Conservation (phyloP, 2,888 invertebrate species). For the Kuschelorhynchus macadamiae region DNA sequence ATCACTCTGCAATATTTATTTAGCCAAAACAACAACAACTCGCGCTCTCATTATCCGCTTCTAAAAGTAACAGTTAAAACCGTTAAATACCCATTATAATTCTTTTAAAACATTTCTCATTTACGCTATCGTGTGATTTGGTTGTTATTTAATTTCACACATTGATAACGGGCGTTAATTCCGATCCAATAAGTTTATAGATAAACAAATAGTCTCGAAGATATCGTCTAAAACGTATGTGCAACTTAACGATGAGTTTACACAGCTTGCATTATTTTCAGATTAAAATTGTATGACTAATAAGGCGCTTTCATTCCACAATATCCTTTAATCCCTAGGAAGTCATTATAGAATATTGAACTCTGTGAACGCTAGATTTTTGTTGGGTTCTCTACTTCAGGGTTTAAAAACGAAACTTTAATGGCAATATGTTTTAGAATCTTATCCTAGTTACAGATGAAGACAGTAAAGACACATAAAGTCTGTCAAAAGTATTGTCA, state of each 20-base stretch:
- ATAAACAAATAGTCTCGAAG: conserved; percentile 4
- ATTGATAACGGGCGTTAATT: conserved; percentile 42
- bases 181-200: background rate
- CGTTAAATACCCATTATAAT: background rate
- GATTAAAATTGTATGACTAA: conserved; percentile 17
- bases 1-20: too few species aligned
- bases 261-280: conserved; percentile 32
- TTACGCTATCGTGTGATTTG: conserved; percentile 47
- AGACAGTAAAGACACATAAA: too few species aligned
- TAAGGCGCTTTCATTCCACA: background rate
- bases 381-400: too few species aligned
- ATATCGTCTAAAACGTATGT: conserved; percentile 17
- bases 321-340: background rate
- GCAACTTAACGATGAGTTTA: conserved; percentile 23
- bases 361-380: background rate
- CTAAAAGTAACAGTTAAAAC: background rate
- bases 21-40: too few species aligned
- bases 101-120: conserved; percentile 11
- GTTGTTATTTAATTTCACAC: conserved; percentile 55
- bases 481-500: too few species aligned
- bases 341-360: background rate
- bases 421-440: too few species aligned
- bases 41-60: too few species aligned
- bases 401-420: too few species aligned
- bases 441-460: too few species aligned